Percentiles rank a stretch among this genome's conserved stretches.
Conservation (phyloP, 2,888 invertebrate genomes). For the Catonia carolina region DNA sequence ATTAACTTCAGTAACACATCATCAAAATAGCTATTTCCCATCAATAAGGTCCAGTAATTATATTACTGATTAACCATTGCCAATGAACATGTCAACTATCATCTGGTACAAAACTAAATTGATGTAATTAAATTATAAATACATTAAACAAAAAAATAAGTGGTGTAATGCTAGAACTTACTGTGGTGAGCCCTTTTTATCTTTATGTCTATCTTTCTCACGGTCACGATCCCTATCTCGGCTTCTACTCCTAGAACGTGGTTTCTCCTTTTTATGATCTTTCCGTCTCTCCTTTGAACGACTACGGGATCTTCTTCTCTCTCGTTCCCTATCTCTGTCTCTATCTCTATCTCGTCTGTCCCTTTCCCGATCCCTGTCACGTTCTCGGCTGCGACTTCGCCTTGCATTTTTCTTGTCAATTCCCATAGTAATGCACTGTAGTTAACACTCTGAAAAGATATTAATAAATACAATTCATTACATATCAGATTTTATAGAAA, state of each 20-base stretch:
- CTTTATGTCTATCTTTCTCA: conserved; percentile 42
- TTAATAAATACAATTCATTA: no score
- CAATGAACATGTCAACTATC: no score
- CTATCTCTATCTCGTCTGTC: conserved; percentile 38
- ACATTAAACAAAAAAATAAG: no score
- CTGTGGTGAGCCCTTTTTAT: conserved; percentile 25
- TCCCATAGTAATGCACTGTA: conserved; percentile 27
- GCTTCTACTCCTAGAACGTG: conserved; percentile 39
- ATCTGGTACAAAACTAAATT: no score
- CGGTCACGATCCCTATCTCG: conserved; percentile 31
- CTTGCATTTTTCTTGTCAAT: conserved; percentile 29
- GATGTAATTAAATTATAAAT: no score
- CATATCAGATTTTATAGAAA: no score
- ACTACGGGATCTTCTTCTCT: conserved; percentile 38
- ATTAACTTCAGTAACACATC: no score
- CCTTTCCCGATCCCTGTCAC: conserved; percentile 39
- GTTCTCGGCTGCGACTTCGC: conserved; percentile 31
- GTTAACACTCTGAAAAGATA: no score
- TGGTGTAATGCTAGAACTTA: no score
- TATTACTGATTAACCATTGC: no score
- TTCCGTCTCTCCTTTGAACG: conserved; percentile 40
- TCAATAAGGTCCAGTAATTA: no score
- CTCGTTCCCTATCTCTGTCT: conserved; percentile 38
- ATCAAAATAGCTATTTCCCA: no score
- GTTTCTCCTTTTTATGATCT: conserved; percentile 36